These are phyloP conservation scores for Latrodectus elegans DNA, from an alignment of 2,888 invertebrate species.

Conservation along the genomic window DNA sequence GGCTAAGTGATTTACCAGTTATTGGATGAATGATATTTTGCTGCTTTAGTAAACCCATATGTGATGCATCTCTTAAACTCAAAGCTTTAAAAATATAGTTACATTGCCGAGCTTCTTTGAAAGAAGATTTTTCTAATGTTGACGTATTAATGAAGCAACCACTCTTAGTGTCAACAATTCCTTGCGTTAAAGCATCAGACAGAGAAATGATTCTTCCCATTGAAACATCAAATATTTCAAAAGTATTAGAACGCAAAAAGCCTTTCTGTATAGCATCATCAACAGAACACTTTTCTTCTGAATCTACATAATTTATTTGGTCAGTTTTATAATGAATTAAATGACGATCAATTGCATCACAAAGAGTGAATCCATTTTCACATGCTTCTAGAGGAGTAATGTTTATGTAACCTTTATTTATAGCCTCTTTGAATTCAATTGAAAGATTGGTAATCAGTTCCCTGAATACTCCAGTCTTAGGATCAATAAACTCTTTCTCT, in stretches of 20 bases:
- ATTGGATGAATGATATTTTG: slow-evolving; percentile 86
- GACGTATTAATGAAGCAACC: slow-evolving; percentile 86
- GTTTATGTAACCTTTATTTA: slow-evolving; percentile 74
- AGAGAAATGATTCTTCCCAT: slow-evolving; percentile 87
- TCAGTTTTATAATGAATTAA: slow-evolving; percentile 86
- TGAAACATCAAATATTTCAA: slow-evolving; percentile 89
- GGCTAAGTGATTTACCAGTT: slow-evolving; percentile 83
- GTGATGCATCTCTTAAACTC: slow-evolving; percentile 89
- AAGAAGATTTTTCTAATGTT: slow-evolving; percentile 84
- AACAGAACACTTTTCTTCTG: slow-evolving; percentile 87
- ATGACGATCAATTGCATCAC: slow-evolving; percentile 90
- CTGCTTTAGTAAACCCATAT: slow-evolving; percentile 85
- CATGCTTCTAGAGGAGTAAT: slow-evolving; percentile 68
- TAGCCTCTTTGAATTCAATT: slow-evolving; percentile 82
- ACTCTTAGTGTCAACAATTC: slow-evolving; percentile 86
- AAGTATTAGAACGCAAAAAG: slow-evolving; percentile 84
- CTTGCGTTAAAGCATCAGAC: slow-evolving; percentile 84
- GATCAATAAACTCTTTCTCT: slow-evolving; percentile 75
- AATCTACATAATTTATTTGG: slow-evolving; percentile 89
- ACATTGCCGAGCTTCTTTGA: slow-evolving; percentile 86
- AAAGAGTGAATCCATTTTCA: slow-evolving; percentile 83
- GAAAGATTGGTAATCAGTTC: slow-evolving; percentile 85
- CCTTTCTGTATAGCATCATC: slow-evolving; percentile 87
- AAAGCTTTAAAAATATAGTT: slow-evolving; percentile 89
- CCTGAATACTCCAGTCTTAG: slow-evolving; percentile 81